Conservation (phyloP, 2,113 vertebrate genomes). For the Polyodon spathula region DNA sequence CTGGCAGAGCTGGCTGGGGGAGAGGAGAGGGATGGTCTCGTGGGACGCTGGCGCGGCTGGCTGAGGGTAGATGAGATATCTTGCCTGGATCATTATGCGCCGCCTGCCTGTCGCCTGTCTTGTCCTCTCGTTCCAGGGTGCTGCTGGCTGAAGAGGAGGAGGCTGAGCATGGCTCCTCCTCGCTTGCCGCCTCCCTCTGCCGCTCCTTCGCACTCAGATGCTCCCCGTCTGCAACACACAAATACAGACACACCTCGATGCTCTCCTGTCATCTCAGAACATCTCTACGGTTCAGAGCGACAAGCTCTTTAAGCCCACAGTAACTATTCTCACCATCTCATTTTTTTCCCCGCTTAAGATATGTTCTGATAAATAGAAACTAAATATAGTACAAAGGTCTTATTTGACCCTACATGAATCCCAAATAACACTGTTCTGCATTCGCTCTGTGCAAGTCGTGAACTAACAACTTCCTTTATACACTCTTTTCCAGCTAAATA, state of each 20-base stretch:
- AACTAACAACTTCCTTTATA: too few species aligned
- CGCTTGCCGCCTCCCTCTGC: constrained; percentile 18
- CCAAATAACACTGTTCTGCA: too few species aligned
- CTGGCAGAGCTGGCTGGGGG: neutral
- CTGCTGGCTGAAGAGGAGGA: constrained; percentile 17
- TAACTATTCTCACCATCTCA: too few species aligned
- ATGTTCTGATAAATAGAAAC: too few species aligned
- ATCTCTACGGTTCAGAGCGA: too few species aligned
- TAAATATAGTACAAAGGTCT: too few species aligned
- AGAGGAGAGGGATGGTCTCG: neutral
- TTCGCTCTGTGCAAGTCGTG: too few species aligned
- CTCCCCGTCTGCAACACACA: constrained; percentile 17
- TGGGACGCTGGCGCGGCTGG: neutral
- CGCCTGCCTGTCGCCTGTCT: constrained; percentile 19
- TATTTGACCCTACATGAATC: too few species aligned
- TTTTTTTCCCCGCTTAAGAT: too few species aligned
- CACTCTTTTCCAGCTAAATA: too few species aligned
- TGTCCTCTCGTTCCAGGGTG: constrained; percentile 24
- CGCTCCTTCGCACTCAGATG: constrained; percentile 23
- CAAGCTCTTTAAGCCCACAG: too few species aligned
- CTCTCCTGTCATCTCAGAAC: too few species aligned
- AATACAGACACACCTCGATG: constrained; percentile 5
- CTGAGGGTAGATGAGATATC: constrained; percentile 1
- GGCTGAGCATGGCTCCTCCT: constrained; percentile 18
- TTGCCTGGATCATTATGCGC: constrained; percentile 41